Base-by-base conservation (phyloP, 1,140 invertebrate genomes). In the Caerostris extrusa region DNA sequence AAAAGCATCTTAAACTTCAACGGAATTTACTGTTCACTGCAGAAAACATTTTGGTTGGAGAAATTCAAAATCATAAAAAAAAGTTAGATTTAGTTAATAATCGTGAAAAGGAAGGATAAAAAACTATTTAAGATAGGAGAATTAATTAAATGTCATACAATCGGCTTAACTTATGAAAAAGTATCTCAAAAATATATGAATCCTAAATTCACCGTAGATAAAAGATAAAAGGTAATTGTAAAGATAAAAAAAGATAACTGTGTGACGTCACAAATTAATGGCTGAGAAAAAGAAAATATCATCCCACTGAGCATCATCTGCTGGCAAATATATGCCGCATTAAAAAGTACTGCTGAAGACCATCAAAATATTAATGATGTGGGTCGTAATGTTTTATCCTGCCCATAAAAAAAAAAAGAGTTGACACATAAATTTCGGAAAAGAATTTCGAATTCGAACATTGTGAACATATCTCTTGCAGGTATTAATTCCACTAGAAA, bases 341-440 rank as follows among this genome's bases (percentile, higher is more conserved):
- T 61, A 64, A 57, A 86, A 89, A 55, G 69, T 67, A 50, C 57
- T 2, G 8, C 12, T 5, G 34, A 58, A 50, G 56, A 50, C 50
- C 87, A 89, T 89, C 64, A 67, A 89, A 89, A 61, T 55, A 89
- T 89, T 89, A 89, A 89, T 69, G 87, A 89, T 89, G 10, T 89
- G 17, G 87, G 69, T 53, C 87, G 87, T 55, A 61, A 89, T 60
- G 50, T 69, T 89, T 89, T 89, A 89, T 89, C 69, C 60, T 14
- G 7, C 60, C 34, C 87, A 89, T 89, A 89, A 89, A 89, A n/a
- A n/a, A n/a, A n/a, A n/a, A 89, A 89, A 61, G 34, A 53, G 87
- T 89, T 89, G 6, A 53, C 5, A 69, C 87, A 61, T 89, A 89
- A 61, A 89, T 89, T 69, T 67, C 12, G 60, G 61, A 89, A 89